phyloP scores from a whole-genome alignment of 2,888 invertebrate genomes.

The Ornithoptera priamus region DNA sequence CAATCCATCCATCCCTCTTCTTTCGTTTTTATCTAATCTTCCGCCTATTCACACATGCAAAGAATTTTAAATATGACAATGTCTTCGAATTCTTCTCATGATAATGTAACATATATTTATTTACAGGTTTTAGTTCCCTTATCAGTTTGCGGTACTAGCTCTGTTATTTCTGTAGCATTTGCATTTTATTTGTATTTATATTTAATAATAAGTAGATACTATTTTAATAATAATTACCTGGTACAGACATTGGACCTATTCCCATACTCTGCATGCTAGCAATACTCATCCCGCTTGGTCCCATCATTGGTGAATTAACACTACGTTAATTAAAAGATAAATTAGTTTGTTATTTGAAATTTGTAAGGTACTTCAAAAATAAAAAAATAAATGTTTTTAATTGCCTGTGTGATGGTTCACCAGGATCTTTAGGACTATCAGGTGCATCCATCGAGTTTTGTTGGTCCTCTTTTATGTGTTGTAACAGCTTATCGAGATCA shows the following conservation, averaged over 20 bases:
- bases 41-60: no score
- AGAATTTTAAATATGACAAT: no score
- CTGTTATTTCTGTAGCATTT: no score
- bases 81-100: no score
- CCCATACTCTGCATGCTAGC: slow-evolving; percentile 71
- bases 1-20: no score
- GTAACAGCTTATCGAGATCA: slow-evolving; percentile 93
- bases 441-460: slow-evolving; percentile 94
- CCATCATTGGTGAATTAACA: slow-evolving; percentile 76
- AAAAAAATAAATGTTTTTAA: not conserved
- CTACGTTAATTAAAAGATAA: slow-evolving; percentile 44
- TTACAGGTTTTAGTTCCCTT: no score
- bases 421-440: slow-evolving; percentile 92
- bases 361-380: not conserved
- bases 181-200: no score
- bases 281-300: slow-evolving; percentile 68
- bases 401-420: slow-evolving; percentile 80
- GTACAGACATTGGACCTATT: slow-evolving; percentile 76
- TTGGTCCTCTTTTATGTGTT: slow-evolving; percentile 96
- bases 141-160: no score
- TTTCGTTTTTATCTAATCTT: no score
- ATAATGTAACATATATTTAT: no score
- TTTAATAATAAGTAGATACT: no score
- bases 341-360: not conserved
- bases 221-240: slow-evolving; percentile 50